Evolutionary conservation across 1,140 invertebrate genomes (phyloP).

Genomic region (Drosophila ficusphila): DNA sequence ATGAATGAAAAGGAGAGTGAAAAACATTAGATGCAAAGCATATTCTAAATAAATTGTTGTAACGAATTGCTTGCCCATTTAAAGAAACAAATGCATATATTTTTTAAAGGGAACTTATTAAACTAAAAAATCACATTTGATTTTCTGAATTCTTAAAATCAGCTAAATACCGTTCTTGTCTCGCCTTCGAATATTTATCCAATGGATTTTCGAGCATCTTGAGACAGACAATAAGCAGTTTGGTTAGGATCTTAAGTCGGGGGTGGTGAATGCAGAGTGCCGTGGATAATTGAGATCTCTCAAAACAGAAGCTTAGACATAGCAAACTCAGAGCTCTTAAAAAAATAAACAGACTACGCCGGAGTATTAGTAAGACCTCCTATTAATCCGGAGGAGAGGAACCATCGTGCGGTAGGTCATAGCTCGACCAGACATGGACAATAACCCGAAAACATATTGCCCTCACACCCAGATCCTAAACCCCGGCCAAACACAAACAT

Average conservation of each 20-base stretch:
- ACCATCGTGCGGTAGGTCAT: constrained; percentile 43
- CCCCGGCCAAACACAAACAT: constrained; percentile 66
- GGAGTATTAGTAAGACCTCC: constrained; percentile 6
- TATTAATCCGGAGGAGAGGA: constrained; percentile 20
- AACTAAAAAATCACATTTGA: too few relatives aligned
- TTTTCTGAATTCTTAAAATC: too few relatives aligned
- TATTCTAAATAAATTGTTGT: too few relatives aligned
- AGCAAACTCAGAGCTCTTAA: constrained; percentile 20
- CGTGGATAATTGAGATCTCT: constrained; percentile 34
- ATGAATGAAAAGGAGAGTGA: background rate
- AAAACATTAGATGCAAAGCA: background rate
- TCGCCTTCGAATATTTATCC: constrained; percentile 5
- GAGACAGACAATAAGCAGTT: constrained; percentile 27
- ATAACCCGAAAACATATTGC: constrained; percentile 42
- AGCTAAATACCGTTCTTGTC: too few relatives aligned
- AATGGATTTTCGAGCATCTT: background rate
- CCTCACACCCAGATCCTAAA: constrained; percentile 42
- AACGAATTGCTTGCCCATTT: too few relatives aligned
- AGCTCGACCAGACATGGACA: constrained; percentile 6
- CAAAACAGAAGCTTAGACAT: constrained; percentile 49
- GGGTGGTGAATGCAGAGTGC: constrained; percentile 17
- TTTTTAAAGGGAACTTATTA: too few relatives aligned
- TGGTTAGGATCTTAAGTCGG: constrained; percentile 13
- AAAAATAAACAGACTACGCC: constrained; percentile 39
- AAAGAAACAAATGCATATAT: too few relatives aligned